Conservation (phyloP, 2,113 vertebrate genomes). For the Erythrocebus patas region DNA sequence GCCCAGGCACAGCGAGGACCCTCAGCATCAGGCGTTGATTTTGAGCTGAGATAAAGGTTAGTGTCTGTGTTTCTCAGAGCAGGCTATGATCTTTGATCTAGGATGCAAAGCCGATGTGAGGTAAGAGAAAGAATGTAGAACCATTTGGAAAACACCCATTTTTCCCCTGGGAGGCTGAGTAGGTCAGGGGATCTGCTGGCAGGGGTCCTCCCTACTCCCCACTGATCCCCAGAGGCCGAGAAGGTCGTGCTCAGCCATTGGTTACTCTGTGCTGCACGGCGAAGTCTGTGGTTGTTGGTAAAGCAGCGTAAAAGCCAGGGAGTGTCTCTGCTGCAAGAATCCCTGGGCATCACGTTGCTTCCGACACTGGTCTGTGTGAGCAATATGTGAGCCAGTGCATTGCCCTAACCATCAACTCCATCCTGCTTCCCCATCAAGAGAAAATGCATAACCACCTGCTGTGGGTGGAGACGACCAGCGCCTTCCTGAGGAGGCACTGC, state of each 20-base stretch:
- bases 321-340: slow-evolving; percentile 84
- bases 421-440: neutral
- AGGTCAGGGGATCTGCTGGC: neutral
- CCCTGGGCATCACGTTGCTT: slow-evolving; percentile 67
- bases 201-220: slow-evolving; percentile 57
- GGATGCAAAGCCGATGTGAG: slow-evolving; percentile 61
- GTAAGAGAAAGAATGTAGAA: neutral
- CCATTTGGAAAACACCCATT: slow-evolving; percentile 34
- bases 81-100: neutral
- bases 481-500: accelerated
- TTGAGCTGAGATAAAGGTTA: neutral
- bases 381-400: accelerated
- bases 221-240: slow-evolving; percentile 77
- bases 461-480: accelerated
- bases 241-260: slow-evolving; percentile 80
- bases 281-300: slow-evolving; percentile 85
- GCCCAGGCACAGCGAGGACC: neutral
- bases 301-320: slow-evolving; percentile 86
- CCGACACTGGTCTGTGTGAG: slow-evolving; percentile 58
- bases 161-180: neutral
- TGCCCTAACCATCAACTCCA: accelerated
- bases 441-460: too few species aligned
- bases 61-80: slow-evolving; percentile 22
- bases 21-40: neutral
- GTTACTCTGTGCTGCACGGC: slow-evolving; percentile 85